These are phyloP conservation scores for Nothoprocta perdicaria DNA, from an alignment of 2,113 vertebrate species.

Conservation along the genomic window DNA sequence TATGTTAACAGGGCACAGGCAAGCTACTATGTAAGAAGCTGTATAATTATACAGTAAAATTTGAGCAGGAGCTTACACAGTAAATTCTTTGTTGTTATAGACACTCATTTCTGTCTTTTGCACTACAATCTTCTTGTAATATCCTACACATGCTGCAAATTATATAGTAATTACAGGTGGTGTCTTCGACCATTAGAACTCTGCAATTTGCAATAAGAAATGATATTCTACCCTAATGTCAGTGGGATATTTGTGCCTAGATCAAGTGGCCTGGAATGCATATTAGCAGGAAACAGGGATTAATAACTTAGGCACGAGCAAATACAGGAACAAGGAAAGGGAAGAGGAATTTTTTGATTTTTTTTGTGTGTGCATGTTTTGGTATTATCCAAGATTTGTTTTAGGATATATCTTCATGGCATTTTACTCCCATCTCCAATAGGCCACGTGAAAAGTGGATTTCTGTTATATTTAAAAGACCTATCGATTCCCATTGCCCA, in stretches of 20 bases:
- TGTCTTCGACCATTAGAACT: slow-evolving; percentile 4
- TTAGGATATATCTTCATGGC: background rate
- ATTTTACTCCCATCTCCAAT: background rate
- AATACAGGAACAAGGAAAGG: background rate
- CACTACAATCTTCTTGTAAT: slow-evolving; percentile 50
- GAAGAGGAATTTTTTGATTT: background rate
- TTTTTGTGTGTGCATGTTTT: rapidly evolving
- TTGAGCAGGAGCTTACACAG: slow-evolving; percentile 47
- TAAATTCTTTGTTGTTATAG: slow-evolving; percentile 51
- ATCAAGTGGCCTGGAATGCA: background rate
- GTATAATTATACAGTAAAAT: slow-evolving; percentile 57
- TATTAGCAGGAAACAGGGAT: background rate
- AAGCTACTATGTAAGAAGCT: slow-evolving; percentile 40
- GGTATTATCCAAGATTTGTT: background rate
- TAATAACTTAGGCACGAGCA: background rate
- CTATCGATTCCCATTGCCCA: background rate
- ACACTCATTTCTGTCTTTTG: slow-evolving; percentile 49
- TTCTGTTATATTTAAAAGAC: background rate
- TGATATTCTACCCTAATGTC: background rate
- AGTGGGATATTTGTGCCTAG: background rate
- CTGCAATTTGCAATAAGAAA: slow-evolving; percentile 3
- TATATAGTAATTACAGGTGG: slow-evolving; percentile 43
- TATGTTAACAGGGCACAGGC: slow-evolving; percentile 13
- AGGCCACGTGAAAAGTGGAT: background rate
- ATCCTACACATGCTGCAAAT: slow-evolving; percentile 37